Evolutionary conservation across 2,888 invertebrate species (phyloP), one percentile per base, ranked within the genome.

Genomic region (Drosophila longiperda): DNA sequence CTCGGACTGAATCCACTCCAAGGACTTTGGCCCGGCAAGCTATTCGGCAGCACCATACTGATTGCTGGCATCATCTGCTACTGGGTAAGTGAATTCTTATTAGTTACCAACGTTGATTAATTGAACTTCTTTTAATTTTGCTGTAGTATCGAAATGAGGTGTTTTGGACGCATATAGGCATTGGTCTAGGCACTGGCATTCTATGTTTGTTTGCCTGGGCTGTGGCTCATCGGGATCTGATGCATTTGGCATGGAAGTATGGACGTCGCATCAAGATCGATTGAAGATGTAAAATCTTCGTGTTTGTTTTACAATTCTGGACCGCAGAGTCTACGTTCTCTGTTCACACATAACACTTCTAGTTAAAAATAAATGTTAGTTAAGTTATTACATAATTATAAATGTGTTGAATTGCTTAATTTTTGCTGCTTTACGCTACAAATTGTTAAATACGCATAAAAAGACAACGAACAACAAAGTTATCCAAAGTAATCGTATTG

Each of bases 21-120:
- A 63, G 97, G 97, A 32, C 93, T 97, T 29, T 93, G 95, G 90
- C 97, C 97, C 34, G 96, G 95, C 58, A 95, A 94, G 90, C 92
- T 95, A 57, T 97, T 97, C 91, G 91, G 95, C 38, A 85, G 94
- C 32, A 93, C 94, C 54, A 93, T 97, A 64, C 90, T 95, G 71
- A 70, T 95, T 45, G 95, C 96, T 59, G 96, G 95, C 36, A 90
- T 95, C 55, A 82, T 95, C 58, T 97, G 96, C 71, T 97, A 96
- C 26, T 96, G 97, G 92, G 93, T 93, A 54, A 68, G 71, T 73
- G 23, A 15, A 45, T 45, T 23, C 45, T 2, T 4, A 45, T 15
- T 45, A 45, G 23, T 45, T 15, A 23, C 45, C 15, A 23, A 26
- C 23, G 8, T 0, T 59, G 1, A 5, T 38, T 54, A 7, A 29